Evolutionary conservation across 1,140 invertebrate species (phyloP).

Genomic region (Atta colombica): DNA sequence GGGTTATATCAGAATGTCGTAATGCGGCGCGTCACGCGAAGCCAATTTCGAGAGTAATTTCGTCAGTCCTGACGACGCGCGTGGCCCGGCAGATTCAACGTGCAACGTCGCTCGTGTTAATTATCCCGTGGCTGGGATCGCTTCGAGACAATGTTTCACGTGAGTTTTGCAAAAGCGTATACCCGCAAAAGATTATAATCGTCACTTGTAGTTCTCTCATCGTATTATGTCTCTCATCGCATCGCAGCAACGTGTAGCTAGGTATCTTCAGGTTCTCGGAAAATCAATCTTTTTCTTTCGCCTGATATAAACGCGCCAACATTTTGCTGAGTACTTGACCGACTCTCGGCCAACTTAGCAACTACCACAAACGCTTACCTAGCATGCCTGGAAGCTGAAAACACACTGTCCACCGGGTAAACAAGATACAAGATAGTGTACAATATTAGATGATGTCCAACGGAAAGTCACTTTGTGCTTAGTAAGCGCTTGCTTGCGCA

Average conservation of each 20-base stretch:
- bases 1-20: conserved; percentile 60
- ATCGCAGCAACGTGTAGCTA: background rate
- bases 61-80: conserved; percentile 49
- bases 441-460: conserved; percentile 51
- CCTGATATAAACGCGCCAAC: background rate
- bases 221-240: background rate
- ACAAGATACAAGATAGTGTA: conserved; percentile 55
- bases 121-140: conserved; percentile 15
- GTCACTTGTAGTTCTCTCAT: background rate
- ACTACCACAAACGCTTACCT: conserved; percentile 23
- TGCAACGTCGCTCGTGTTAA: conserved; percentile 20
- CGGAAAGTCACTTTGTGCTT: conserved; percentile 45
- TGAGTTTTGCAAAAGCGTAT: background rate
- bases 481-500: conserved; percentile 32
- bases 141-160: conserved; percentile 40
- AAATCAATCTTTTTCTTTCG: background rate
- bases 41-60: conserved; percentile 60
- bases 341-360: conserved; percentile 37
- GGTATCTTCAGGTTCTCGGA: background rate
- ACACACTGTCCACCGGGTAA: conserved; percentile 40
- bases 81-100: conserved; percentile 31
- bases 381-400: conserved; percentile 38
- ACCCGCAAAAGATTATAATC: background rate
- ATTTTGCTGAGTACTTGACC: conserved; percentile 31
- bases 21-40: conserved; percentile 54